Conservation (phyloP, 2,113 vertebrate genomes). For the Onychorhynchus coronatus region DNA sequence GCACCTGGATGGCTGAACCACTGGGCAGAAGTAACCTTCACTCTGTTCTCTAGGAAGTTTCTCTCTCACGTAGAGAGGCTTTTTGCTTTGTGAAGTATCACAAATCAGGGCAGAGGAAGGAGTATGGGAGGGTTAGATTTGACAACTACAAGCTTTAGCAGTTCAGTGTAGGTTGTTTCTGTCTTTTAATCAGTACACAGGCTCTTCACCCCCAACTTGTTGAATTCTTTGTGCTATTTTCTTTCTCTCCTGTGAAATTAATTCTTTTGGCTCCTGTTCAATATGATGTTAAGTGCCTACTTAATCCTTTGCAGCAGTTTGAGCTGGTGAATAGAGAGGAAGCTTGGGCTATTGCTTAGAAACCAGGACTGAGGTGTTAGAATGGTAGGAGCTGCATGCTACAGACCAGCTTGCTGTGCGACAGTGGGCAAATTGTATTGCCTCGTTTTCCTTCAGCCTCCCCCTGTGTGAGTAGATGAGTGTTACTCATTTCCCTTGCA, state of each 20-base stretch:
- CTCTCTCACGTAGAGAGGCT: background rate
- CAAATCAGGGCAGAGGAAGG: background rate
- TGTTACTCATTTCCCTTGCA: background rate
- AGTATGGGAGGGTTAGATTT: background rate
- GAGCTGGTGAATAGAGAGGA: background rate
- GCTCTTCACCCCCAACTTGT: background rate
- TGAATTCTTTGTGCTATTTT: background rate
- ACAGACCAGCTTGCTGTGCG: background rate
- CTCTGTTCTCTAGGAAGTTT: background rate
- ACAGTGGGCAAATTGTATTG: background rate
- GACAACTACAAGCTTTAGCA: background rate
- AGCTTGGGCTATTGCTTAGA: slow-evolving; percentile 9
- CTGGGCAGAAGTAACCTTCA: background rate
- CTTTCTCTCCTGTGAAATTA: slow-evolving; percentile 6
- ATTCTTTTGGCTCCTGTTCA: slow-evolving; percentile 29
- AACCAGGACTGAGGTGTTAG: background rate
- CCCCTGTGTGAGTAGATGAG: background rate
- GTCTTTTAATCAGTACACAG: background rate
- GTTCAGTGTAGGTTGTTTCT: background rate
- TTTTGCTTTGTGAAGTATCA: background rate
- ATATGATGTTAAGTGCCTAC: background rate
- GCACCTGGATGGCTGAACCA: background rate
- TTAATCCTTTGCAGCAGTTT: slow-evolving; percentile 21
- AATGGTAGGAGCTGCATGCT: background rate
- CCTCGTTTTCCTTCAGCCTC: background rate